Evolutionary conservation across 2,113 vertebrate species (phyloP), one percentile per base, ranked within the genome.

Genomic region (Gorsachius goisagi): DNA sequence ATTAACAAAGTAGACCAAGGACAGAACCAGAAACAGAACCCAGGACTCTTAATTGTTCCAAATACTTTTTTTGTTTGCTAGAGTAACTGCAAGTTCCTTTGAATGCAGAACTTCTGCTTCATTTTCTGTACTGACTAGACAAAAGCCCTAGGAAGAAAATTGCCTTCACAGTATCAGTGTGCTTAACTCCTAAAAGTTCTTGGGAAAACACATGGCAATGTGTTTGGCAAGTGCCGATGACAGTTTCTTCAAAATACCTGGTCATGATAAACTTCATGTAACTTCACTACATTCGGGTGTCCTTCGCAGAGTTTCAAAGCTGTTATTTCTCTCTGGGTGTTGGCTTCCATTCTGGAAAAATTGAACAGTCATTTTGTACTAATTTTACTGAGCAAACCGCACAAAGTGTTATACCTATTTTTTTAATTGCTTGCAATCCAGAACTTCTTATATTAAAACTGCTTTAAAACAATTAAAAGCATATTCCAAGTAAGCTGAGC

Each of bases 251-350:
- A 66, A 84, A 67, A 58, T 97, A 99, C 99, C 99, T 99, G 99
- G 97, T 99, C 99, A 55, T 99, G 99, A 98, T 98, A 99, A 85
- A 99, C 98, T 96, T 99, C 99, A 80, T 99, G 98, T 44, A 99
- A 82, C 97, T 99, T 99, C 97, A 99, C 99, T n/a, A 99, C 98
- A 95, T 99, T 99, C 6, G 99, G 99, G 94, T 99, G 99, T 90
- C 98, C 98, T 83, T 99, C 99, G 18, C 99, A 99, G 92, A 99
- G 99, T 89, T 99, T 99, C 97, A 99, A 97, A 69, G 99, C 99
- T 13, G 99, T 98, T 76, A 99, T 99, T 98, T 99, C 99, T 90
- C 99, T 98, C 97, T 99, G 99, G 17, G 99, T 99, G 94, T 99
- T 99, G 47, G 98, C 98, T 97, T 99, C 99, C 99, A 99, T 99